A percentile compares a stretch with the other conserved stretches of the same genome.
Conservation (phyloP, 2,113 vertebrate species). For the Dipodomys spectabilis region DNA sequence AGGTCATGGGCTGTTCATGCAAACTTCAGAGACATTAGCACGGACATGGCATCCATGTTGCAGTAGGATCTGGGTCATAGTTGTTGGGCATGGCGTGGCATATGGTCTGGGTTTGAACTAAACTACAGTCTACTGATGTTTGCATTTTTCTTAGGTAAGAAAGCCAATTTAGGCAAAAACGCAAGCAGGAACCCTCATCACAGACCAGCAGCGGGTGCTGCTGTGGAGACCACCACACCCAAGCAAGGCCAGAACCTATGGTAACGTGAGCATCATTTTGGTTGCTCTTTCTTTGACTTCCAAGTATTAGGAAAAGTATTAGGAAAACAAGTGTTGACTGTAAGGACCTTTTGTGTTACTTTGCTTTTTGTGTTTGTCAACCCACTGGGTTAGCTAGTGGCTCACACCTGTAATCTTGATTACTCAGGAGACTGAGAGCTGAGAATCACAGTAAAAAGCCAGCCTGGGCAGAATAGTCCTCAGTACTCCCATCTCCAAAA, state of each 20-base stretch:
- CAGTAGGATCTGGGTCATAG: not conserved
- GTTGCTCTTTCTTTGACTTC: conserved; percentile 26
- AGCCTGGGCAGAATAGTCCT: no score
- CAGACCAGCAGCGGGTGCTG: conserved; percentile 83
- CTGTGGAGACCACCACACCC: conserved; percentile 93
- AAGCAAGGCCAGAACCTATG: conserved; percentile 98
- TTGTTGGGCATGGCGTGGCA: not conserved
- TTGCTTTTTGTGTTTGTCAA: no score
- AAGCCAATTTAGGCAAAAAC: conserved; percentile 86
- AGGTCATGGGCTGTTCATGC: no score
- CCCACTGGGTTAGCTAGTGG: no score
- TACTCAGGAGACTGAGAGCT: no score
- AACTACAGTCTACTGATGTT: conserved; percentile 25
- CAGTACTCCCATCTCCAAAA: no score
- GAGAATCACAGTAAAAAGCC: no score
- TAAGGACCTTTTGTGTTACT: conserved; percentile 26
- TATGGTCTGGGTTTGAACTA: conserved; percentile 46
- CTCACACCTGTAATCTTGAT: no score
- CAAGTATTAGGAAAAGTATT: not conserved
- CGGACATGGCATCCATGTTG: no score
- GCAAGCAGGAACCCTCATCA: conserved; percentile 86
- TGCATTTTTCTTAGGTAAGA: conserved; percentile 81
- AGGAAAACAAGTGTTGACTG: not conserved
- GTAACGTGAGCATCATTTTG: conserved; percentile 82
- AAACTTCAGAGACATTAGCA: no score